phyloP scores from a whole-genome alignment of 1,140 invertebrate genomes.

The Drosophila leontia region DNA sequence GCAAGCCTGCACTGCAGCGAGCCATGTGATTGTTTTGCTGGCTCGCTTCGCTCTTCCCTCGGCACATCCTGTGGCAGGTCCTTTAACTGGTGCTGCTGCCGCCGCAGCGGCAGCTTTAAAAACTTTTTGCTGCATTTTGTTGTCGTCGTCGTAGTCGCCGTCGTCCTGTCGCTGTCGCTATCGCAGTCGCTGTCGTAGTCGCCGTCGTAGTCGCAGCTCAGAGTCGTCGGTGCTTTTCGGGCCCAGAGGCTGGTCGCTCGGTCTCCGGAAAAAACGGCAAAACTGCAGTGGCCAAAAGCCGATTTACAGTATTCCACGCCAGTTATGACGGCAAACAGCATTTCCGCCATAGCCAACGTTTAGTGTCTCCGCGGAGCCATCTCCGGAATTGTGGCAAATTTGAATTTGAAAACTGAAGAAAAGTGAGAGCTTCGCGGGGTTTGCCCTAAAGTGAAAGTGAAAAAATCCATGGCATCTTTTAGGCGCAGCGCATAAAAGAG shows the following conservation, averaged over 20 bases:
- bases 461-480: conserved; percentile 73
- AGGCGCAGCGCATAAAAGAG: conserved; percentile 68
- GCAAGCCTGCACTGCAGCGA: conserved; percentile 67
- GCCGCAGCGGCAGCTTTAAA: conserved; percentile 68
- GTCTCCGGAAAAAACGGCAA: conserved; percentile 61
- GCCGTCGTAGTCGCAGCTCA: conserved; percentile 45
- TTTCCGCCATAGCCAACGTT: conserved; percentile 61
- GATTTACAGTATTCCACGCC: conserved; percentile 81
- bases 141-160: conserved; percentile 37
- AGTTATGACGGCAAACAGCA: conserved; percentile 80
- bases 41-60: conserved; percentile 57
- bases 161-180: conserved; percentile 37
- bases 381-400: conserved; percentile 7
- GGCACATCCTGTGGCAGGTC: conserved; percentile 58
- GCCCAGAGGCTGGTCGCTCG: conserved; percentile 79
- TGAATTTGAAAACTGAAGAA: background rate
- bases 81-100: conserved; percentile 5
- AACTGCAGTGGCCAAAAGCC: conserved; percentile 76
- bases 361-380: conserved; percentile 2
- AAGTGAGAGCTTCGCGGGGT: conserved; percentile 1
- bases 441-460: conserved; percentile 58
- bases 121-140: conserved; percentile 76
- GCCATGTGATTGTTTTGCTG: conserved; percentile 76
- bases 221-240: conserved; percentile 78
- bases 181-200: conserved; percentile 44